Evolutionary conservation across 2,113 vertebrate genomes (phyloP).

Genomic region (Lampris incognitus): DNA sequence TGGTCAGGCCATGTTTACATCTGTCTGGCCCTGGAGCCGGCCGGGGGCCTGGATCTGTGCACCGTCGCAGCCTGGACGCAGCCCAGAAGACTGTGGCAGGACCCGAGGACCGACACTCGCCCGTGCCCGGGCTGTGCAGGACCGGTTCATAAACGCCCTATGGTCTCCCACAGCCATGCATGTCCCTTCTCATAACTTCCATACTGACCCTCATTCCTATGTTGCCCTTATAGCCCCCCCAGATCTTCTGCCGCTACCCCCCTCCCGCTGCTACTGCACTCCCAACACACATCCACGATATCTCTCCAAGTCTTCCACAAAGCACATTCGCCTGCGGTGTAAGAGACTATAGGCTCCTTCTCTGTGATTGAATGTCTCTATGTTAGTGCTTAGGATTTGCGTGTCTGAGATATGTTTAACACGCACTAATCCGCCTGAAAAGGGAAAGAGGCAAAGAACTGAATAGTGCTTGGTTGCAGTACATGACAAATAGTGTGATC

Average conservation of each 20-base stretch:
- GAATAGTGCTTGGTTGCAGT: constrained; percentile 67
- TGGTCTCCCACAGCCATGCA: constrained; percentile 38
- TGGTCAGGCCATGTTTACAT: constrained; percentile 78
- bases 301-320: constrained; percentile 26
- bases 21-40: constrained; percentile 75
- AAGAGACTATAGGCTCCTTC: constrained; percentile 46
- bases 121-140: constrained; percentile 21
- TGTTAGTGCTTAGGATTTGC: constrained; percentile 71
- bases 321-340: constrained; percentile 37
- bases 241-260: neutral
- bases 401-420: constrained; percentile 77
- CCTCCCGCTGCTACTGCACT: constrained; percentile 29
- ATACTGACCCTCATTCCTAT: constrained; percentile 35
- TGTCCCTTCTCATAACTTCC: constrained; percentile 52
- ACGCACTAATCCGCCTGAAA: constrained; percentile 72
- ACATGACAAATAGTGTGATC: constrained; percentile 76
- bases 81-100: constrained; percentile 58
- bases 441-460: constrained; percentile 61
- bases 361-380: constrained; percentile 70
- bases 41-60: constrained; percentile 62
- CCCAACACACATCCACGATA: constrained; percentile 16
- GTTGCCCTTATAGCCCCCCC: neutral
- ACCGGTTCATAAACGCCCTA: constrained; percentile 51
- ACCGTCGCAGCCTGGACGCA: constrained; percentile 61
- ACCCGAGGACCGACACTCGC: constrained; percentile 42